Conservation (phyloP, 1,140 invertebrate species). For the Drosophila ambigua region DNA sequence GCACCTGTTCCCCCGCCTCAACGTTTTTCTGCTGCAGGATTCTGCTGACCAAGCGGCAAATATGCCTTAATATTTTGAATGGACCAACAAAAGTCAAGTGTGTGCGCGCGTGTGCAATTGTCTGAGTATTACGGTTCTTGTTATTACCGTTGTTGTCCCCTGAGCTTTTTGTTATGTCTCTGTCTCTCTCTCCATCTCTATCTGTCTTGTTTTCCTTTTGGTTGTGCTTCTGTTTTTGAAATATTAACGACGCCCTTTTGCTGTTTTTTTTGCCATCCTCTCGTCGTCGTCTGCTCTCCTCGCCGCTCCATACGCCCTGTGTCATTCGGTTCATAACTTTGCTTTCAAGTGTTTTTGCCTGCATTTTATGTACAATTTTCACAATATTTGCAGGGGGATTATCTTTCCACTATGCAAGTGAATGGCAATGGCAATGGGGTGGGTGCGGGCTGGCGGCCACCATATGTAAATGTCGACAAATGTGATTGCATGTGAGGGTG, state of each 20-base stretch:
- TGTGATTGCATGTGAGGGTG: slow-evolving; percentile 5
- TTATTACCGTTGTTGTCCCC: slow-evolving; percentile 14
- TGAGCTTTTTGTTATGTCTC: slow-evolving; percentile 23
- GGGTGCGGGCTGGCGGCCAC: background rate
- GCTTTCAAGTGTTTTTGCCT: slow-evolving; percentile 68
- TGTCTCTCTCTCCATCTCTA: slow-evolving; percentile 22
- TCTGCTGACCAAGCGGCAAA: slow-evolving; percentile 72
- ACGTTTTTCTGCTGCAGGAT: slow-evolving; percentile 15
- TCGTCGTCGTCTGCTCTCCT: slow-evolving; percentile 3
- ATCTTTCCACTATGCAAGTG: slow-evolving; percentile 27
- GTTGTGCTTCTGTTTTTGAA: slow-evolving; percentile 75
- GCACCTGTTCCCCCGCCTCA: background rate
- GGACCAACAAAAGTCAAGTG: slow-evolving; percentile 53
- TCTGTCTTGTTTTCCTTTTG: slow-evolving; percentile 41
- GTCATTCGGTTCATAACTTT: slow-evolving; percentile 63
- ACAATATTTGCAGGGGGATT: slow-evolving; percentile 28
- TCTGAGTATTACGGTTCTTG: slow-evolving; percentile 41
- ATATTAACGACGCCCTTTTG: slow-evolving; percentile 81
- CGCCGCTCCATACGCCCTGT: no score
- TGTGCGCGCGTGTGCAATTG: slow-evolving; percentile 58
- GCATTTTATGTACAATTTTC: slow-evolving; percentile 63
- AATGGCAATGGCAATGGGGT: background rate
- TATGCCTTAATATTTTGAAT: slow-evolving; percentile 70
- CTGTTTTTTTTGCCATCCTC: slow-evolving; percentile 52
- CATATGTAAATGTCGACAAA: slow-evolving; percentile 23